Percentiles rank a stretch among this genome's conserved stretches.
Conservation (phyloP, 2,888 invertebrate species). For the Tipula unca region DNA sequence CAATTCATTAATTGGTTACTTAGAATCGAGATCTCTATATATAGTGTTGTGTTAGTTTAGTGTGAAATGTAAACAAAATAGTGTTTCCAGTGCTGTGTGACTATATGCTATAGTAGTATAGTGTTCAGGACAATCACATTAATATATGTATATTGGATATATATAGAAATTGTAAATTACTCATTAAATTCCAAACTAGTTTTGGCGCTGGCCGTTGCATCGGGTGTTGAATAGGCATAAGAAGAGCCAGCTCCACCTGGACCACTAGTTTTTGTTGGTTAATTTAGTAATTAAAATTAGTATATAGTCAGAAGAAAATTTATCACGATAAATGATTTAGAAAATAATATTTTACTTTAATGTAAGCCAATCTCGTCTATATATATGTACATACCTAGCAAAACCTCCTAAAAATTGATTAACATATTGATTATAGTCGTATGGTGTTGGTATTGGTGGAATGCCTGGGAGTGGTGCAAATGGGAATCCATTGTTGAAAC, state of each 20-base stretch:
- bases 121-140: conserved; percentile 15
- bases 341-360: no score
- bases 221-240: conserved; percentile 23
- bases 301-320: neutral
- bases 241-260: conserved; percentile 14
- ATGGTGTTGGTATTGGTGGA: conserved; percentile 22
- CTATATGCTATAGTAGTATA: neutral
- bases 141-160: neutral
- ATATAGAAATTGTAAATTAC: conserved; percentile 20
- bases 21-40: neutral
- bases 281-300: neutral
- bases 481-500: conserved; percentile 21
- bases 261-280: conserved; percentile 15
- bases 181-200: conserved; percentile 22
- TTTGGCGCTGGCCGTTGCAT: conserved; percentile 20
- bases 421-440: conserved; percentile 21
- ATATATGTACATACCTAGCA: conserved; percentile 23
- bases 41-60: neutral
- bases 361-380: neutral
- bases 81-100: neutral
- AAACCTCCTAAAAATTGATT: conserved; percentile 24
- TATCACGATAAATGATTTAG: neutral
- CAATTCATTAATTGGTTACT: neutral
- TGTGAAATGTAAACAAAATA: neutral
- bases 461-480: conserved; percentile 20